These are phyloP conservation scores for Tragelaphus oryx DNA, from an alignment of 2,797 vertebrate genomes.

Conservation along the genomic window DNA sequence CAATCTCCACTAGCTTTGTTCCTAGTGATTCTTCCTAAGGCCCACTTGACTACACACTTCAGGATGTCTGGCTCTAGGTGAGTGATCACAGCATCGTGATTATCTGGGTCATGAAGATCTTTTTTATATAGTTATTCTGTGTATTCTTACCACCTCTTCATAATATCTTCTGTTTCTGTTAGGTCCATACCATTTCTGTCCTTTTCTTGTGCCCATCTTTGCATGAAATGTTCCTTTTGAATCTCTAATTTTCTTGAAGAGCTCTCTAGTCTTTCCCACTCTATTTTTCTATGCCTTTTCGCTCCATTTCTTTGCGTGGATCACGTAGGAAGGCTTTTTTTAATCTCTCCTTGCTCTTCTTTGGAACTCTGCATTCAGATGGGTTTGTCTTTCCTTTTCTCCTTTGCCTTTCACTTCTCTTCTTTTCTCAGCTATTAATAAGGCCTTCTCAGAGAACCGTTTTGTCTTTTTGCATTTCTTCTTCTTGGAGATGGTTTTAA, in stretches of 20 bases:
- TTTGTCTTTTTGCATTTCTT: not conserved
- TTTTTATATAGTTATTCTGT: not conserved
- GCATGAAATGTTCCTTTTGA: not conserved
- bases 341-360: not conserved
- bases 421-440: not conserved
- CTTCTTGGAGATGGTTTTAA: not conserved
- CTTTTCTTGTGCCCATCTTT: not conserved
- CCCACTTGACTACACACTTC: not conserved
- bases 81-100: not conserved
- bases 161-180: not conserved
- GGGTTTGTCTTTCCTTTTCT: not conserved
- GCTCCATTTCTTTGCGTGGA: not conserved
- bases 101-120: not conserved
- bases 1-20: not conserved
- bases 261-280: not conserved
- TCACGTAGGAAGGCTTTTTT: not conserved
- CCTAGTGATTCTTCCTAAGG: not conserved
- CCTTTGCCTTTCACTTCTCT: not conserved
- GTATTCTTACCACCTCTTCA: not conserved
- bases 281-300: not conserved
- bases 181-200: not conserved
- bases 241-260: not conserved
- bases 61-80: not conserved
- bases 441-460: not conserved
- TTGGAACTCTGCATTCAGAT: not conserved